Evolutionary conservation across 2,888 invertebrate genomes (phyloP).

Genomic region (Ormyrus nitidulus): DNA sequence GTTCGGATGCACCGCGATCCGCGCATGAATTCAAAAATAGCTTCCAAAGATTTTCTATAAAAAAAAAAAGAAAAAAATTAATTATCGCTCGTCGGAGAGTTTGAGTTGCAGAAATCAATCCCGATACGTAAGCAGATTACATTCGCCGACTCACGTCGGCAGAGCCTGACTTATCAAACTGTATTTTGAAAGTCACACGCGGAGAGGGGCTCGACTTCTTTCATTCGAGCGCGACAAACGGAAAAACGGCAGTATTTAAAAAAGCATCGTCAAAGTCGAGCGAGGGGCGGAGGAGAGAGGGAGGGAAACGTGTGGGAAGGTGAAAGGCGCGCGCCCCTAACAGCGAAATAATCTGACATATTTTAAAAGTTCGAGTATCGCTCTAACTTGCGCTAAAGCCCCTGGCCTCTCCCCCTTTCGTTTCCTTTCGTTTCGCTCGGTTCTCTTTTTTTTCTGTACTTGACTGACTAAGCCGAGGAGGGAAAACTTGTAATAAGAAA

Average conservation of each 20-base stretch:
- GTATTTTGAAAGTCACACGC: conserved; percentile 23
- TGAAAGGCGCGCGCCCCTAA: not conserved
- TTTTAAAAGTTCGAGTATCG: conserved; percentile 73
- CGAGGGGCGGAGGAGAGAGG: not conserved
- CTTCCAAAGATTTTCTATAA: no score
- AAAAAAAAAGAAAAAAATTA: no score
- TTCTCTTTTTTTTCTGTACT: conserved; percentile 27
- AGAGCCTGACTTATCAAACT: conserved; percentile 39
- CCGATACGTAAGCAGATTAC: conserved; percentile 8
- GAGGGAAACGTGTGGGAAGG: not conserved
- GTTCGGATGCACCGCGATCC: no score
- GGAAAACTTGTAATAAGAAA: conserved; percentile 58
- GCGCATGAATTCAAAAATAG: no score
- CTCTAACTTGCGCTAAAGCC: conserved; percentile 31
- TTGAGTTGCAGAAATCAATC: not conserved
- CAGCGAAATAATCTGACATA: conserved; percentile 73
- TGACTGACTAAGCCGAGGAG: conserved; percentile 57
- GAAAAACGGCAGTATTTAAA: conserved; percentile 50
- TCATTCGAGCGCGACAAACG: conserved; percentile 5
- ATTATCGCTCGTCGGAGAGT: no score
- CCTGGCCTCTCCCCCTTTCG: conserved; percentile 1
- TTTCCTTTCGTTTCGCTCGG: not conserved
- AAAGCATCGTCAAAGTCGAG: conserved; percentile 48
- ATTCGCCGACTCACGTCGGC: not conserved
- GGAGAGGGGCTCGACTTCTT: conserved; percentile 18